A percentile compares a stretch with the other conserved stretches of the same genome.
These are phyloP conservation scores for Glyphotaelius pellucidus DNA, from an alignment of 2,888 invertebrate genomes.

Conservation along the genomic window DNA sequence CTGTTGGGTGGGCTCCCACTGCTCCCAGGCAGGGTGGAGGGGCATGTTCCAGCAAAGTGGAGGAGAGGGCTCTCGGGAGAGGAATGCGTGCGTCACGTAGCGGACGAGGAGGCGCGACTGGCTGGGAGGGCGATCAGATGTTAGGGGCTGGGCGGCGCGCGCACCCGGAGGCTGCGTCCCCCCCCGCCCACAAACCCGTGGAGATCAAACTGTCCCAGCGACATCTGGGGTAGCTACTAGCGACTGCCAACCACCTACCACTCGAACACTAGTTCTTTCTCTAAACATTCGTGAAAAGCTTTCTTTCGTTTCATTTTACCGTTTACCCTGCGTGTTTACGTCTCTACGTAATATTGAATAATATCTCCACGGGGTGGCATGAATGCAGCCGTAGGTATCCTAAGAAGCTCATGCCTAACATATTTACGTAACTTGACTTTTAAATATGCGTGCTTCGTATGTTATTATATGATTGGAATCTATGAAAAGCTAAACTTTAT, in stretches of 20 bases:
- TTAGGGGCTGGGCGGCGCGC: conserved; percentile 66
- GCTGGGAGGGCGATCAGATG: conserved; percentile 54
- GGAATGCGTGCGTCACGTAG: conserved; percentile 68
- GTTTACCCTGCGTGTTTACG: not conserved
- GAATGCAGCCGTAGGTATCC: too few relatives aligned
- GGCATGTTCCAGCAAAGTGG: not conserved
- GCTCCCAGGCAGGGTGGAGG: not conserved
- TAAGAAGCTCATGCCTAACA: not conserved
- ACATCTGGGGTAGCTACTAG: conserved; percentile 34
- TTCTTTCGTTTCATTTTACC: not conserved
- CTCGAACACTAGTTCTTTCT: not conserved
- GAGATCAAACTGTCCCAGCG: conserved; percentile 29
- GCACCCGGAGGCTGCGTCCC: conserved; percentile 67
- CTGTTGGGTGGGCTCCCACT: conserved; percentile 67
- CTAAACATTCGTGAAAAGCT: not conserved
- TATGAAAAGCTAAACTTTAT: not conserved
- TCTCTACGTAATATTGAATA: not conserved
- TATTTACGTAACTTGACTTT: not conserved
- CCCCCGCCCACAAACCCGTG: conserved; percentile 17
- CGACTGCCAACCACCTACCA: not conserved
- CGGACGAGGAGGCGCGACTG: conserved; percentile 52
- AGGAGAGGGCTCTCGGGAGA: conserved; percentile 55
- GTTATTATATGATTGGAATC: too few relatives aligned
- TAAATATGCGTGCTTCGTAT: not conserved
- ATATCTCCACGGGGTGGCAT: not conserved